Conservation (phyloP, 2,113 vertebrate genomes). For the Drymodes brunneopygia region DNA sequence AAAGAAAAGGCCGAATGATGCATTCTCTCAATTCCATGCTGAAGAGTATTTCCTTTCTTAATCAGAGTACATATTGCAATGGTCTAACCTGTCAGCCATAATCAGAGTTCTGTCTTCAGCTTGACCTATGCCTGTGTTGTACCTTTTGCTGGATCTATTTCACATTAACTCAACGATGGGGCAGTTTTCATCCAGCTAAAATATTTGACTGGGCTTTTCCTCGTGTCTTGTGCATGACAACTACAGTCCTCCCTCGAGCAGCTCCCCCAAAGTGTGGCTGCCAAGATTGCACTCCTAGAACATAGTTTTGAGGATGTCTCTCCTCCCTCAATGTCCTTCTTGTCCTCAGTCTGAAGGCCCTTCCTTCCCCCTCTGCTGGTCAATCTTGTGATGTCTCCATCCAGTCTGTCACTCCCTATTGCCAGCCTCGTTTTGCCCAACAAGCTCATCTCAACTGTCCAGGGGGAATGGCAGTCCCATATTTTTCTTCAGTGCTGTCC, state of each 20-base stretch:
- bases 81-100: background rate
- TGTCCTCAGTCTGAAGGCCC: background rate
- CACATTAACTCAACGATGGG: background rate
- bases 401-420: rapidly evolving
- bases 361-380: background rate
- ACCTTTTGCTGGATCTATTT: background rate
- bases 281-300: background rate
- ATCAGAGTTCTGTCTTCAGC: background rate
- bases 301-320: background rate
- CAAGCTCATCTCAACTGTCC: background rate
- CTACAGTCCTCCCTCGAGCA: background rate
- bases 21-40: background rate
- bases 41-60: background rate
- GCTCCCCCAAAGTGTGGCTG: background rate
- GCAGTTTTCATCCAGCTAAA: background rate
- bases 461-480: background rate
- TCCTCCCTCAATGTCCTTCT: background rate
- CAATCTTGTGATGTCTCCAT: rapidly evolving
- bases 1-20: background rate
- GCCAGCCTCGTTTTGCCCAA: background rate
- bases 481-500: background rate
- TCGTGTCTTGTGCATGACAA: background rate
- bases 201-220: background rate
- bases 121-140: background rate
- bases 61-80: background rate